Percentiles rank a stretch among this genome's conserved stretches.
Evolutionary conservation across 2,888 invertebrate species (phyloP).

Genomic region (Rhimphoctona megacephalus): DNA sequence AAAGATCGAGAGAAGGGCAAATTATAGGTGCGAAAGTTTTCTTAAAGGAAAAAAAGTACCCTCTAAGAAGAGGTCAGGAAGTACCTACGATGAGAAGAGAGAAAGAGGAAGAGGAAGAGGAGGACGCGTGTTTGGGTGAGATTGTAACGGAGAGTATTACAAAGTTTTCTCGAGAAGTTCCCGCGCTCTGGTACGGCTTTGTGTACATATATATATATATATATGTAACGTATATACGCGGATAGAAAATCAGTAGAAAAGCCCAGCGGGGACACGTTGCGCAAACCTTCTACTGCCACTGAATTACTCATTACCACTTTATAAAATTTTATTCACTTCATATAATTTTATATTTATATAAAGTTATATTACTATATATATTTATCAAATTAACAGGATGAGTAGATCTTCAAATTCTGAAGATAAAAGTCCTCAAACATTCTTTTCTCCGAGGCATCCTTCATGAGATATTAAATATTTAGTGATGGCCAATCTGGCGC

Average conservation of each 20-base stretch:
- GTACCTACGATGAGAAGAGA: not conserved
- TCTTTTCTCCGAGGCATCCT: not conserved
- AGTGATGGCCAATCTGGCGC: not conserved
- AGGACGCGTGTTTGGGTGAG: constrained; percentile 61
- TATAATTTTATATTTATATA: not conserved
- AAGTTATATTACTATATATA: not conserved
- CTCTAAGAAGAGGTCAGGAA: not conserved
- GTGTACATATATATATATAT: constrained; percentile 5
- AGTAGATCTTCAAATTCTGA: not conserved
- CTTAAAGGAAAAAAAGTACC: not conserved
- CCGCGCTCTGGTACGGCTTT: constrained; percentile 45
- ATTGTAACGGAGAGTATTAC: constrained; percentile 38
- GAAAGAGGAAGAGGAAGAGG: constrained; percentile 8
- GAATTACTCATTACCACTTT: constrained; percentile 22
- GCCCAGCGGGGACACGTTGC: constrained; percentile 44
- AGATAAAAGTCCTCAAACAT: not conserved
- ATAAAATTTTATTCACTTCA: constrained; percentile 8
- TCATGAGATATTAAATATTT: not conserved
- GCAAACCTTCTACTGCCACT: constrained; percentile 38
- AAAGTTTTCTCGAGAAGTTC: constrained; percentile 57
- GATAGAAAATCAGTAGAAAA: constrained; percentile 47
- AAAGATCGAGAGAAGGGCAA: not conserved
- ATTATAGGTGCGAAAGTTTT: constrained; percentile 11
- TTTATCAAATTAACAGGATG: not conserved
- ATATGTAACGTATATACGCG: not conserved